Evolutionary conservation across 1,140 invertebrate species (phyloP).

Genomic region (Ceratoteleas bidentatus): DNA sequence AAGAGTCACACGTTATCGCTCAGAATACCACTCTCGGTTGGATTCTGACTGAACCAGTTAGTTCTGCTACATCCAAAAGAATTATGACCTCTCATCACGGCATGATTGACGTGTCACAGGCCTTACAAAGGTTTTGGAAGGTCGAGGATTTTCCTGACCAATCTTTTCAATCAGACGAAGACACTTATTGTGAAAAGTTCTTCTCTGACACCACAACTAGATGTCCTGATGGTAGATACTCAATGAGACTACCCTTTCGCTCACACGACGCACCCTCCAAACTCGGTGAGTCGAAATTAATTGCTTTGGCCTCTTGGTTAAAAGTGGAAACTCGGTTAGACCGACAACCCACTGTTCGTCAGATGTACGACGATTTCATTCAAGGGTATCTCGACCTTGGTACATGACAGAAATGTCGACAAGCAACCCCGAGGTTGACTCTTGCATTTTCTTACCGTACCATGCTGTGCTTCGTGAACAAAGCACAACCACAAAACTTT

Average conservation of each 20-base stretch:
- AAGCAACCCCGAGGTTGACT: background rate
- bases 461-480: constrained; percentile 1
- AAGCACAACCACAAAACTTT: background rate
- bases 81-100: background rate
- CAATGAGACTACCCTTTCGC: background rate
- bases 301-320: constrained; percentile 3
- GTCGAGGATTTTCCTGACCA: constrained; percentile 1
- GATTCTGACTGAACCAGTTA: constrained; percentile 4
- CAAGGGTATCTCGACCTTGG: background rate
- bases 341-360: background rate
- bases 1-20: background rate
- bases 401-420: background rate
- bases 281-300: background rate
- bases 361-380: constrained; percentile 4
- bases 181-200: background rate
- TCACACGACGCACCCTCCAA: background rate
- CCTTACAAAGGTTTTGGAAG: background rate
- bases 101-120: background rate
- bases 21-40: background rate
- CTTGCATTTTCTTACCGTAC: background rate
- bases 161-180: background rate
- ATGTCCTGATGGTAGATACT: background rate
- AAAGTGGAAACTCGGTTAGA: background rate
- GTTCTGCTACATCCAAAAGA: background rate
- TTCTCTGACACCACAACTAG: background rate